Conservation (phyloP, 23 tunicate genomes). For the Oikopleura dioica region DNA sequence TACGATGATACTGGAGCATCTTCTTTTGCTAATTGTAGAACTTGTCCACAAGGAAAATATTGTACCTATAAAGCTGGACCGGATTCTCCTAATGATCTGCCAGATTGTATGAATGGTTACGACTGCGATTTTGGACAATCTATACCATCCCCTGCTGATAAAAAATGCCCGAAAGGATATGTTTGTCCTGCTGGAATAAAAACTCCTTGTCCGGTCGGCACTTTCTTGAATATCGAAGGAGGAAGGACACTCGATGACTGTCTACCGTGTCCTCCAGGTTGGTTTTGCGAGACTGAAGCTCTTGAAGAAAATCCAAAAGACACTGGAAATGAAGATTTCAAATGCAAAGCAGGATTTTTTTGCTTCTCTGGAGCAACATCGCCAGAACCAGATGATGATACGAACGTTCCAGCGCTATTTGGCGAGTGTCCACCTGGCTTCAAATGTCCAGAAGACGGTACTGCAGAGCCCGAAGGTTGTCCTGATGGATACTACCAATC, state of each 20-base stretch:
- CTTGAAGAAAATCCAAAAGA: slow-evolving; percentile 11
- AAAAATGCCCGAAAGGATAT: too few relatives aligned
- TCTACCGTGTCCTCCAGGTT: slow-evolving; percentile 28
- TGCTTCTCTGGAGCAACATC: slow-evolving; percentile 32
- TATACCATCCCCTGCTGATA: too few relatives aligned
- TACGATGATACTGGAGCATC: neutral
- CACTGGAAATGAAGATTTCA: slow-evolving; percentile 11
- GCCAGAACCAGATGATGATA: neutral
- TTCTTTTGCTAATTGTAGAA: too few relatives aligned
- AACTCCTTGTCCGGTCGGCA: slow-evolving; percentile 17
- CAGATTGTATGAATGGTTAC: too few relatives aligned
- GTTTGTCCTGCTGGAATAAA: neutral
- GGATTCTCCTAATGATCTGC: too few relatives aligned
- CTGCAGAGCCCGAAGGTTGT: neutral
- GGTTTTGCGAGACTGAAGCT: slow-evolving; percentile 34
- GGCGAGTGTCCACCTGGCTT: slow-evolving; percentile 33
- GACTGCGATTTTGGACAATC: too few relatives aligned
- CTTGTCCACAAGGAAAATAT: too few relatives aligned
- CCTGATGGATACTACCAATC: neutral
- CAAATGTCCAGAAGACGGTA: slow-evolving; percentile 30
- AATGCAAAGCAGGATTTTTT: slow-evolving; percentile 46
- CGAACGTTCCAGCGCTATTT: slow-evolving; percentile 7
- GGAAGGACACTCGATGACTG: slow-evolving; percentile 11
- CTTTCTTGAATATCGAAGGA: neutral
- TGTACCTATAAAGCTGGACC: too few relatives aligned